Evolutionary conservation across 2,888 invertebrate species (phyloP), one percentile per base, ranked within the genome.

Genomic region (Torymus auratus): DNA sequence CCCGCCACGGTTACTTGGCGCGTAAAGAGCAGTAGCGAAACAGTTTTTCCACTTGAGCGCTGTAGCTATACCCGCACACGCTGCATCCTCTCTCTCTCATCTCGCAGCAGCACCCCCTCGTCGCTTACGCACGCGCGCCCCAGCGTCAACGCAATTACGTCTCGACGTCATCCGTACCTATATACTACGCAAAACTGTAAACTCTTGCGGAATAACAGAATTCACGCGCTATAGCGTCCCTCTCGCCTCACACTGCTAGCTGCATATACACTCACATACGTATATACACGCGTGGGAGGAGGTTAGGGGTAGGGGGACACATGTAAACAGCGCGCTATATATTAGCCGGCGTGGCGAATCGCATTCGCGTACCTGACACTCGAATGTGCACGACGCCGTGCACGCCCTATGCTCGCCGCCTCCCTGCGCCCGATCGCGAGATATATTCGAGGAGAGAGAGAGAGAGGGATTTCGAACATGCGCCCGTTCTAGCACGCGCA

Each of bases 261-360:
- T 41, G 7, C 41, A 41, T 10, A 41, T 10, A 41, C 41, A 41
- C 28, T 1, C 52, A 60, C 52, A 62, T 50, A 61, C 77, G 62
- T 41, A 15, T 15, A 20, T 56, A 50, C 74, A 41, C 41, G 41
- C 41, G 41, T 41, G 7, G 41, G 41, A 41, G 41, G 41, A 41
- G 41, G 41, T 41, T 41, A 41, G 41, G 41, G 58, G n/a, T 50
- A 69, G 4, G 14, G 17, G 41, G 74, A 62, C 71, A 82, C 72
- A 71, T 80, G 81, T 79, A 81, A 83, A 81, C 80, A 80, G 73
- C 67, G 58, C 61, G n/a, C 76, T 64, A 78, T 76, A 81, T 64
- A 75, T 80, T 80, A 80, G 65, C 70, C 53, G 41, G 53, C 64
- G 67, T 60, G 28, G 72, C 67, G 61, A 78, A 78, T 78, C 72